Evolutionary conservation across 2,797 vertebrate genomes (phyloP).

Genomic region (Corythornis leucogaster): DNA sequence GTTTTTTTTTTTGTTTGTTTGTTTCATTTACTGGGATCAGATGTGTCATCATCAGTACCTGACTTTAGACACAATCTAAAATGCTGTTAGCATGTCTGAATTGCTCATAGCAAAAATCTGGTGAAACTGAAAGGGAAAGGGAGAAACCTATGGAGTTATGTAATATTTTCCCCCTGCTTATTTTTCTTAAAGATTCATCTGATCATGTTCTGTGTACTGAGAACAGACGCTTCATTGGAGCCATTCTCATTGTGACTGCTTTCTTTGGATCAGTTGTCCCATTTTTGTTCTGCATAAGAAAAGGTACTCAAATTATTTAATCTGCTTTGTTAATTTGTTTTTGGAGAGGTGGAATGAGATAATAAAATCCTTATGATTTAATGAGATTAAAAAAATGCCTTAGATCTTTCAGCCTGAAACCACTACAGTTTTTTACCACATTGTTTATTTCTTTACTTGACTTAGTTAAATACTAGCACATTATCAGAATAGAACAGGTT

Average conservation of each 20-base stretch:
- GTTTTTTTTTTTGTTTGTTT: no score
- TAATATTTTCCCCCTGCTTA: not conserved
- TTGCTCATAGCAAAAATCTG: not conserved
- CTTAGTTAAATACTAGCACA: not conserved
- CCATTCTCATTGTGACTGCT: not conserved
- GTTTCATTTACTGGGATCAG: not conserved
- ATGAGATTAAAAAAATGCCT: not conserved
- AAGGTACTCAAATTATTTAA: constrained; percentile 11
- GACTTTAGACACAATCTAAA: not conserved
- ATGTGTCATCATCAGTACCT: not conserved
- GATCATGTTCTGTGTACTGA: not conserved
- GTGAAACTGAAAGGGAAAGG: not conserved
- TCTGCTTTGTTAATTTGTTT: not conserved
- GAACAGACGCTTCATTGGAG: constrained; percentile 26
- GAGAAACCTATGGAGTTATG: not conserved
- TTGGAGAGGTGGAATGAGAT: not conserved
- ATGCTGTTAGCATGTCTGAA: not conserved
- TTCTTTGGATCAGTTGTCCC: constrained; percentile 6
- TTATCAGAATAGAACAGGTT: not conserved
- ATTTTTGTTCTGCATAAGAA: not conserved
- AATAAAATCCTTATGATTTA: not conserved
- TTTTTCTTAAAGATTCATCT: not conserved
- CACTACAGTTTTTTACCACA: not conserved
- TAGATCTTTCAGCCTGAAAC: not conserved
- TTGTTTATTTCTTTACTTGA: not conserved